These are phyloP conservation scores for Sepioteuthis lessoniana DNA, from an alignment of 2,888 invertebrate genomes.

Conservation along the genomic window DNA sequence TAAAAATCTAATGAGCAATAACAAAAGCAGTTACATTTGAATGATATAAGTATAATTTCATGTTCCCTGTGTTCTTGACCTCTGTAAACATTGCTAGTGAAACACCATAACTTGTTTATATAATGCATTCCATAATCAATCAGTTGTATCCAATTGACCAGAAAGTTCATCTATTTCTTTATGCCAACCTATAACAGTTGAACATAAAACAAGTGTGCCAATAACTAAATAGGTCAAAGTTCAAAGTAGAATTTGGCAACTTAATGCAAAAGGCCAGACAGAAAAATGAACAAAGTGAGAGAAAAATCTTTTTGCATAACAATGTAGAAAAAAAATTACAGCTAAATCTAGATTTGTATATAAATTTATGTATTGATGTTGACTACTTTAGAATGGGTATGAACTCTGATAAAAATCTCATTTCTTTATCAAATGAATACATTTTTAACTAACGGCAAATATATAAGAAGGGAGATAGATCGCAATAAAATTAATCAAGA, in stretches of 20 bases:
- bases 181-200: not conserved
- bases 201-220: not conserved
- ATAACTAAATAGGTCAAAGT: not conserved
- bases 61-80: not conserved
- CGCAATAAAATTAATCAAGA: not conserved
- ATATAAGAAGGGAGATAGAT: not conserved
- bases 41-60: not conserved
- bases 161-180: not conserved
- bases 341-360: not conserved
- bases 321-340: not conserved
- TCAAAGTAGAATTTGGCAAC: not conserved
- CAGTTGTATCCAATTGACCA: constrained; percentile 8
- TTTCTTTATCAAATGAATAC: not conserved
- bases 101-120: not conserved
- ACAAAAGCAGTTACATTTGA: not conserved
- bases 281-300: not conserved
- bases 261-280: not conserved
- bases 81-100: not conserved
- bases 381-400: not conserved
- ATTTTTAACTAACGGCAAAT: not conserved
- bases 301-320: not conserved
- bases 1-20: not conserved
- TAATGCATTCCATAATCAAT: not conserved
- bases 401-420: not conserved
- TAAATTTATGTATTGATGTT: not conserved